These are phyloP conservation scores for Agrochola circellaris DNA, from an alignment of 2,888 invertebrate genomes.

Conservation along the genomic window DNA sequence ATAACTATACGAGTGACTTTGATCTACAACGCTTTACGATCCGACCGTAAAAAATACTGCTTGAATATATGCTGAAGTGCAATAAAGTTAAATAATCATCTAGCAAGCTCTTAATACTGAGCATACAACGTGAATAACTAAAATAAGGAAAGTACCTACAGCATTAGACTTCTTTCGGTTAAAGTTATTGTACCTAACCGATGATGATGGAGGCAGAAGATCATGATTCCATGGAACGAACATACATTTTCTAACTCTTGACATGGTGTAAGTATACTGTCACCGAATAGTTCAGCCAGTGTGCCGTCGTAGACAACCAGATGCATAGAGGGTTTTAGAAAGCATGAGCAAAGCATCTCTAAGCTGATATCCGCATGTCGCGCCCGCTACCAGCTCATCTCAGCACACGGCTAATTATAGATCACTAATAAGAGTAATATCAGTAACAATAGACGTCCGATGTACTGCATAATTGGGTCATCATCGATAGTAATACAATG, in stretches of 20 bases:
- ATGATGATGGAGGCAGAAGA: too few relatives aligned
- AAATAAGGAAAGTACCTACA: too few relatives aligned
- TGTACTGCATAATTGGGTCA: constrained; percentile 46
- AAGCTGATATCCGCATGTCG: neutral
- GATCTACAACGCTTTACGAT: neutral
- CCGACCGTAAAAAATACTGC: too few relatives aligned
- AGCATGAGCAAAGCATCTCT: too few relatives aligned
- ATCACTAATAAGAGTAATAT: constrained; percentile 26
- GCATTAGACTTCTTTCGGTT: neutral
- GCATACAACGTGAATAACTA: too few relatives aligned
- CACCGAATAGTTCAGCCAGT: neutral
- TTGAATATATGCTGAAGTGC: neutral
- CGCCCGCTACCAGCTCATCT: constrained; percentile 27
- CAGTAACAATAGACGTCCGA: constrained; percentile 40
- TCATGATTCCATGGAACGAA: neutral
- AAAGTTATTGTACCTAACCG: neutral
- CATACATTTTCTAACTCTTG: neutral
- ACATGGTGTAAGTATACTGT: neutral
- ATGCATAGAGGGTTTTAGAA: neutral
- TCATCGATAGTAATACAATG: constrained; percentile 63
- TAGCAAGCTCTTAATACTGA: neutral
- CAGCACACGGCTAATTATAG: neutral
- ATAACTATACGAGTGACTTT: neutral
- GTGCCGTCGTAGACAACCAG: neutral
- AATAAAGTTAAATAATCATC: neutral